Evolutionary conservation across 2,113 vertebrate genomes (phyloP), one percentile per base, ranked within the genome.

Genomic region (Tinamus guttatus): DNA sequence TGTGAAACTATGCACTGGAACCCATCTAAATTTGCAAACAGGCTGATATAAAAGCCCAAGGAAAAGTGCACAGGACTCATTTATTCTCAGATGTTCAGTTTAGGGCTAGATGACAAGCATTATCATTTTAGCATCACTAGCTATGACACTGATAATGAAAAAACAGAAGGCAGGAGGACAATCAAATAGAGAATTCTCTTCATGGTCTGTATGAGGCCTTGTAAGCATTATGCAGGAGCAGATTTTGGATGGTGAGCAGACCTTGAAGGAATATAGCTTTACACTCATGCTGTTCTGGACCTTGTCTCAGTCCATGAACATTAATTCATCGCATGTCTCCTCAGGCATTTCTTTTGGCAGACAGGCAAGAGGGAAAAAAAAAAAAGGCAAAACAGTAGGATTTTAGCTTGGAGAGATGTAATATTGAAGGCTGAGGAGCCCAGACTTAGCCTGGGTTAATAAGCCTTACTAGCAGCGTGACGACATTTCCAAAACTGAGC

Each of bases 71-170:
- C 52, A 79, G 41, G 54, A 73, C 59, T 2, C 1, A 56, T 59
- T 81, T 89, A 41, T 63, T 64, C 49, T 4, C 15, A 65, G 47
- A 38, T 52, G 47, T 11, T 81, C 5, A 1, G 63, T 90, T 67
- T 47, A 59, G 69, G 85, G 65, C 45, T 7, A 0, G 52, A 34
- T 76, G 74, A 94, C 49, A 89, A 58, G 40, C 54, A 24, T 30
- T 49, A 49, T 4, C 17, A 49, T 79, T 92, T 90, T 91, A 91
- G 65, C 52, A 87, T 56, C 78, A 28, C 49, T 76, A 52, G 27
- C 65, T 79, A 60, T 71, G 38, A 71, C 52, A 20, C n/a, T 60
- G 34, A 24, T 84, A 64, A 81, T 47, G 62, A 79, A 82, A 76
- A 65, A 87, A 28, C 69, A 81, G 32, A 51, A 67, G 40, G 41